A percentile compares a stretch with the other conserved stretches of the same genome.
phyloP scores from a whole-genome alignment of 2,888 invertebrate species.

The Caenorhabditis becei region DNA sequence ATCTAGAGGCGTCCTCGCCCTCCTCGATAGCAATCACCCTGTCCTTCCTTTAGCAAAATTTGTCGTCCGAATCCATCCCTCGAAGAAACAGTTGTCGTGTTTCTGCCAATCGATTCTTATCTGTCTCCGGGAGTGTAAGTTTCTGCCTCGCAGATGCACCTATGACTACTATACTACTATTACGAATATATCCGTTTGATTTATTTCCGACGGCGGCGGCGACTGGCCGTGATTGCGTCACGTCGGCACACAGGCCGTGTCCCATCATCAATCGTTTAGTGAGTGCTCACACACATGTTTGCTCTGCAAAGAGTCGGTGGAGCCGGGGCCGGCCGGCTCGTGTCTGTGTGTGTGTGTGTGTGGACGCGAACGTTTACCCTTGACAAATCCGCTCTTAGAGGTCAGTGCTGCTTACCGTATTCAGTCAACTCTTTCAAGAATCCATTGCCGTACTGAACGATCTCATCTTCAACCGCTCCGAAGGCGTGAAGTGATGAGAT shows the following conservation, averaged over 20 bases:
- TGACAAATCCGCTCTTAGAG: constrained; percentile 27
- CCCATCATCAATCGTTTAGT: constrained; percentile 45
- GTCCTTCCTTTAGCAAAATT: not conserved
- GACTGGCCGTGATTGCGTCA: not conserved
- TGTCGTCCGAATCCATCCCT: not conserved
- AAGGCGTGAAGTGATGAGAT: constrained; percentile 38
- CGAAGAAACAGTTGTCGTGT: constrained; percentile 49
- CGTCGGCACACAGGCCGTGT: not conserved
- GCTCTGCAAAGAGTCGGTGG: constrained; percentile 52
- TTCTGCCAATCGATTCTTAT: constrained; percentile 59
- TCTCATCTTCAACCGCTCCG: constrained; percentile 30
- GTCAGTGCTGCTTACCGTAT: no score
- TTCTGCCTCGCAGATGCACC: not conserved
- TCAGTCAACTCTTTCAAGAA: constrained; percentile 5
- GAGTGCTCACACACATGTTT: constrained; percentile 44
- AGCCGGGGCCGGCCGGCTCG: constrained; percentile 13
- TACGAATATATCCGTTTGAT: constrained; percentile 5
- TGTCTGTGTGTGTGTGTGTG: no score
- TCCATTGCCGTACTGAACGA: constrained; percentile 62
- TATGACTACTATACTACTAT: constrained; percentile 31
- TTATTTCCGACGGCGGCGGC: constrained; percentile 5
- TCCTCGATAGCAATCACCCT: constrained; percentile 46
- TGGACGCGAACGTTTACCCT: constrained; percentile 32
- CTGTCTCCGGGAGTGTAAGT: constrained; percentile 4
- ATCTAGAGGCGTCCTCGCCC: constrained; percentile 18